Conservation (phyloP, 2,113 vertebrate genomes). For the Trochalopteron elliotii region DNA sequence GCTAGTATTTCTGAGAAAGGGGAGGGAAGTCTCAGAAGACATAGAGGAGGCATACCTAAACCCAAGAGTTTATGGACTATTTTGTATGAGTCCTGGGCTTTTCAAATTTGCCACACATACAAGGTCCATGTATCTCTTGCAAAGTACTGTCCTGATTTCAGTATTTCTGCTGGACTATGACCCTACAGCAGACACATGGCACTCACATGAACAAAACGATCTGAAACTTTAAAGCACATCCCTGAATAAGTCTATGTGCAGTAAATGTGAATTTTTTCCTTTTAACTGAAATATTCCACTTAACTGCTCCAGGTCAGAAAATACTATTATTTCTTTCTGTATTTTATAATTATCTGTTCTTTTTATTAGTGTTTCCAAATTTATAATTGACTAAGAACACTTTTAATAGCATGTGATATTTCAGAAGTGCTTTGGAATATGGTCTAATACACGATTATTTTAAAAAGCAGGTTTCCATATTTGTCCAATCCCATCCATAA, state of each 20-base stretch:
- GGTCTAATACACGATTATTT: not conserved
- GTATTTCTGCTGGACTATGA: not conserved
- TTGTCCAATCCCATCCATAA: not conserved
- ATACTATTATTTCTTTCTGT: not conserved
- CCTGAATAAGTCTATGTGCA: not conserved
- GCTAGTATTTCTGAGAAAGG: not conserved
- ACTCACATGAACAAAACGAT: not conserved
- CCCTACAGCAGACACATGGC: not conserved
- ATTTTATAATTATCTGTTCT: not conserved
- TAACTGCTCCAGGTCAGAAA: not conserved
- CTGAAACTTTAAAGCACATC: not conserved
- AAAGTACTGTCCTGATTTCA: not conserved
- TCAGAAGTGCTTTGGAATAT: not conserved
- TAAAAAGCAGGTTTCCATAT: not conserved
- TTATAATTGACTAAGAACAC: not conserved
- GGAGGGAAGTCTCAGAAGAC: not conserved
- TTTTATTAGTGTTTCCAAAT: not conserved
- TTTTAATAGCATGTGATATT: not conserved
- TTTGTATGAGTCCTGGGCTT: not conserved
- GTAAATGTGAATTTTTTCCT: not conserved
- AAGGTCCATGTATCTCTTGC: not conserved
- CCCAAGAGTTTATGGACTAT: not conserved
- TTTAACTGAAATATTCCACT: not conserved
- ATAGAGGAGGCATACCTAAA: not conserved
- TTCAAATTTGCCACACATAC: not conserved